Percentiles rank a stretch among this genome's conserved stretches.
Conservation (phyloP, 2,113 vertebrate genomes). For the Paraplagusia blochii region DNA sequence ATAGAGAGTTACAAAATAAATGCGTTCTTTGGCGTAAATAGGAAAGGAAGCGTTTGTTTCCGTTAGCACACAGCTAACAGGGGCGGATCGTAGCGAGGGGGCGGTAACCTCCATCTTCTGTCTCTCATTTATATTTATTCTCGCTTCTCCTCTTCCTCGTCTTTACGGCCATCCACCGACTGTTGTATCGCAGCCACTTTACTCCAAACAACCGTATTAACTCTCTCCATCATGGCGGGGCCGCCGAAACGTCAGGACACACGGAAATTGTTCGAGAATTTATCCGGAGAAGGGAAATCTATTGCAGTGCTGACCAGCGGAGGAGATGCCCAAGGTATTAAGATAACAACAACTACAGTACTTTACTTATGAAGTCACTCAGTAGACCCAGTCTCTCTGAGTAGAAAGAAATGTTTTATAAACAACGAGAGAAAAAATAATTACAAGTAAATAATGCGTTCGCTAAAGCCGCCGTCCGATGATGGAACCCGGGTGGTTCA, state of each 20-base stretch:
- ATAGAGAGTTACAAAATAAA: too few species aligned
- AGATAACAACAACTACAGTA: background rate
- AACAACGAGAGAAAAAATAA: too few species aligned
- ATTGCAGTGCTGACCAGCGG: constrained; percentile 93
- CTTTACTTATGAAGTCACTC: too few species aligned
- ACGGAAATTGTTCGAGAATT: constrained; percentile 84
- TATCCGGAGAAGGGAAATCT: constrained; percentile 85
- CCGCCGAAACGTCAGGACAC: constrained; percentile 69
- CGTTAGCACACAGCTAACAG: too few species aligned
- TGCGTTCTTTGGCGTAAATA: too few species aligned
- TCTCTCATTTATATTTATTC: background rate
- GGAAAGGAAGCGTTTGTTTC: too few species aligned
- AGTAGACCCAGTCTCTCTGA: too few species aligned
- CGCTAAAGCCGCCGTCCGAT: background rate
- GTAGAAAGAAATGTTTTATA: too few species aligned
- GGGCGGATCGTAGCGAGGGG: constrained; percentile 10
- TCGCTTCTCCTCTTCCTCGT: background rate
- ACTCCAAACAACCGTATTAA: background rate
- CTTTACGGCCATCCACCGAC: background rate
- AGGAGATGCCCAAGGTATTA: constrained; percentile 92
- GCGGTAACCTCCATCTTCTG: constrained; percentile 31
- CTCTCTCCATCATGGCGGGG: constrained; percentile 49
- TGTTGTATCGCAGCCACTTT: background rate
- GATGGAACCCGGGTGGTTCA: background rate
- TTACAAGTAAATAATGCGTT: too few species aligned